Base-by-base conservation (phyloP, 1,140 invertebrate genomes). In the Hydropsyche tenuis region DNA sequence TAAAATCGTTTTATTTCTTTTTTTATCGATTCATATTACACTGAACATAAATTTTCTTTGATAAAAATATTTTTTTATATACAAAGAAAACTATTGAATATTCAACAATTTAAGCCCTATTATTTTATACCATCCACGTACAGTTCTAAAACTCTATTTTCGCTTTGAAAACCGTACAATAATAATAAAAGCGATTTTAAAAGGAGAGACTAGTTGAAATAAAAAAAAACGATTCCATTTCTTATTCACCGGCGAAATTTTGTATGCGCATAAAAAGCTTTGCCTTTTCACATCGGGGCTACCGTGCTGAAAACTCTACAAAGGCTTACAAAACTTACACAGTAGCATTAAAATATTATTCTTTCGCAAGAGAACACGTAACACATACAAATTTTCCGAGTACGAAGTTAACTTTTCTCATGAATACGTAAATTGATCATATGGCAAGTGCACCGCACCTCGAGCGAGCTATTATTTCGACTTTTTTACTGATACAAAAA, bases 191-290 rank as follows among this genome's bases (percentile, higher is more conserved):
- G 16, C 51, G 51, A 23, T 20, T 23, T 20, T 56, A 20, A 56
- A 56, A 56, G 12, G 16, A 56, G 30, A 37, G 56, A 62, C 6
- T 20, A 62, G 56, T 62, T 25, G n/a, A 62, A 20, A n/a, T n/a
- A n/a, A 66, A 42, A 11, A 22, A 64, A 64, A 2, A 25, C 62
- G 23, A 66, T 30, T 14, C 65, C 65, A 27, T 48, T 48, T 48
- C 65, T 68, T 68, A 68, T 68, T 46, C 65, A 68, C 65, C 20
- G 37, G 18, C 18, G 42, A 45, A 48, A 68, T 68, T 68, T 43
- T 68, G 45, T 25, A 68, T 48, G 64, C 27, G 64, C 64, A 66
- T 66, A 66, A 68, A 68, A 68, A 68, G 45, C 20, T 27, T 48
- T 25, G 22, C 4, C 56, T 60, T 60, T 60, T 60, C 20, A 14